Conservation (phyloP, 2,888 invertebrate species). For the Agrotis exclamationis region DNA sequence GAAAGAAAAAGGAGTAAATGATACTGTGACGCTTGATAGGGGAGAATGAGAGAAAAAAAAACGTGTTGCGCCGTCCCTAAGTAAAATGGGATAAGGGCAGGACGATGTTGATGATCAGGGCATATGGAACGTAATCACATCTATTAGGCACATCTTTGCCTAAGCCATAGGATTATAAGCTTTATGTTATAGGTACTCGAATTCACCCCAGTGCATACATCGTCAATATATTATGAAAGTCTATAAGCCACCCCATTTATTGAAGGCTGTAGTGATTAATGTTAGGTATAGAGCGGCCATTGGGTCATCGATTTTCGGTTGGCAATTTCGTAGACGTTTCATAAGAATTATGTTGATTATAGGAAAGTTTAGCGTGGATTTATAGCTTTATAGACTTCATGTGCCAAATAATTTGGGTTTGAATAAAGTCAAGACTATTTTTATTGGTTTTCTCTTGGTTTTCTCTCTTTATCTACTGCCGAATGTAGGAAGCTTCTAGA, state of each 20-base stretch:
- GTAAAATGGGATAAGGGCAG: too few species aligned
- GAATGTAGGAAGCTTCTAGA: not conserved
- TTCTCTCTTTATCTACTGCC: not conserved
- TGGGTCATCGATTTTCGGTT: conserved; percentile 32
- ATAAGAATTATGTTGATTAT: not conserved
- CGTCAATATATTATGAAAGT: conserved; percentile 27
- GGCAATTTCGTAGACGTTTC: conserved; percentile 24
- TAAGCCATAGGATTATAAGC: not conserved
- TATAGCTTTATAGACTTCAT: not conserved
- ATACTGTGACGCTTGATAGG: too few species aligned
- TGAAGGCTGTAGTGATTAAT: conserved; percentile 38
- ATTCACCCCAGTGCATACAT: not conserved
- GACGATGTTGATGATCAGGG: too few species aligned
- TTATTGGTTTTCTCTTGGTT: too few species aligned
- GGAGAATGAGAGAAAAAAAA: too few species aligned
- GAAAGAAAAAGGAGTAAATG: too few species aligned
- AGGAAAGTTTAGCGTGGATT: not conserved
- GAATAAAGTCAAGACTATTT: too few species aligned
- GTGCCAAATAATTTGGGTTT: not conserved
- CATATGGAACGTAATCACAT: too few species aligned
- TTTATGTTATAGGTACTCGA: too few species aligned
- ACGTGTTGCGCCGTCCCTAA: too few species aligned
- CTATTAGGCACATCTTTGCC: too few species aligned
- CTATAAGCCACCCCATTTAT: conserved; percentile 23
- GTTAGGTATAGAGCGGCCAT: conserved; percentile 1